Percentiles rank a stretch among this genome's conserved stretches.
Conservation (phyloP, 2,797 vertebrate genomes). For the Enteromius paludinosus region DNA sequence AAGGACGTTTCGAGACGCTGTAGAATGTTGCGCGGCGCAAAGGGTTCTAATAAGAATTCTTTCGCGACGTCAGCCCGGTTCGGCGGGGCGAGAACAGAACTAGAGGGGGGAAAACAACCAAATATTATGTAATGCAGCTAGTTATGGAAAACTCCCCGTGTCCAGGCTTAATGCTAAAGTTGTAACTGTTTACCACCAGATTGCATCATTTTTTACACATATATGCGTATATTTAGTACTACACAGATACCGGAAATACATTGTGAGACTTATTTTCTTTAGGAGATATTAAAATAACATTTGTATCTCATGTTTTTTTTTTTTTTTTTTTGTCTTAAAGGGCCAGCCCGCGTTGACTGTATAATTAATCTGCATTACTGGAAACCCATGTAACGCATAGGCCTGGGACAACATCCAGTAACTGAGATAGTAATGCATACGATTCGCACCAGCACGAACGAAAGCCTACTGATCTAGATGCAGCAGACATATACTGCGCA, state of each 20-base stretch:
- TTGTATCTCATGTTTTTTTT: background rate
- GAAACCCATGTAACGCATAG: constrained; percentile 8
- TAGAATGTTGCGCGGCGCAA: background rate
- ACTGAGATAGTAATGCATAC: background rate
- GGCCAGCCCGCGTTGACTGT: background rate
- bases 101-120: background rate
- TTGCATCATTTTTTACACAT: constrained; percentile 47
- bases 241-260: background rate
- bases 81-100: constrained; percentile 12
- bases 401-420: constrained; percentile 2
- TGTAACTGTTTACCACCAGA: constrained; percentile 20
- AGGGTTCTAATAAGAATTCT: too few relatives aligned
- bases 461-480: constrained; percentile 28
- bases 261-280: too few relatives aligned
- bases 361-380: constrained; percentile 43
- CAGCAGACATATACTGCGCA: constrained; percentile 38
- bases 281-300: background rate
- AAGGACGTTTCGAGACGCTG: background rate
- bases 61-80: background rate
- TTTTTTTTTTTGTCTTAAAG: constrained; percentile 26
- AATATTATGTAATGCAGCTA: constrained; percentile 51
- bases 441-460: background rate
- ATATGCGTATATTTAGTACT: background rate
- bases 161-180: constrained; percentile 13
- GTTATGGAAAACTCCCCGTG: constrained; percentile 50